A percentile compares a stretch with the other conserved stretches of the same genome.
phyloP scores from a whole-genome alignment of 2,797 vertebrate species.

The Delichon dasypus region DNA sequence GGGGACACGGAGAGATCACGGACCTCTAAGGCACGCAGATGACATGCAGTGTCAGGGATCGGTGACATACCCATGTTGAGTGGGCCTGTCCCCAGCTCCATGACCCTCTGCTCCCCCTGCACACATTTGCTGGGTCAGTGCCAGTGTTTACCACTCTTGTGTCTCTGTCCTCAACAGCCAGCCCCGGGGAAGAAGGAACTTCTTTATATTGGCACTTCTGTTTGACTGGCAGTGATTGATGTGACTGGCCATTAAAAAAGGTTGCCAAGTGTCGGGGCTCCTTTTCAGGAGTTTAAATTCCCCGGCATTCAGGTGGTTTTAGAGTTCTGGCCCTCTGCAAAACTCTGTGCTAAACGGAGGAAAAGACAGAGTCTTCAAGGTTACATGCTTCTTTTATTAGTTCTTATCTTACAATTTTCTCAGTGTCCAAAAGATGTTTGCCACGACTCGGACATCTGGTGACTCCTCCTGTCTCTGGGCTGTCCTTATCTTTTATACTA shows the following conservation, averaged over 20 bases:
- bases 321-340: too few relatives aligned
- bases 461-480: too few relatives aligned
- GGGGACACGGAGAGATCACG: neutral
- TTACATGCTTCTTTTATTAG: too few relatives aligned
- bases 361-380: too few relatives aligned
- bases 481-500: too few relatives aligned
- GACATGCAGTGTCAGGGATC: neutral
- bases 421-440: too few relatives aligned
- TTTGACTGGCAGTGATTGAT: neutral
- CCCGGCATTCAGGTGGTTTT: too few relatives aligned
- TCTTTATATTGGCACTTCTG: neutral
- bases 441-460: too few relatives aligned
- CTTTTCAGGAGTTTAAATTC: too few relatives aligned
- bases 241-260: neutral
- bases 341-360: too few relatives aligned
- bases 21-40: neutral
- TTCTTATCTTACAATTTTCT: too few relatives aligned
- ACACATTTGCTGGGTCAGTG: neutral
- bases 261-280: too few relatives aligned
- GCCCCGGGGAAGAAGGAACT: neutral
- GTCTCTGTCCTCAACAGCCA: neutral
- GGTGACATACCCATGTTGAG: rapidly evolving
- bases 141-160: neutral
- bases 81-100: neutral
- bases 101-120: neutral